Percentiles rank a stretch among this genome's conserved stretches.
Evolutionary conservation across 2,888 invertebrate species (phyloP).

Genomic region (Spodoptera littoralis): DNA sequence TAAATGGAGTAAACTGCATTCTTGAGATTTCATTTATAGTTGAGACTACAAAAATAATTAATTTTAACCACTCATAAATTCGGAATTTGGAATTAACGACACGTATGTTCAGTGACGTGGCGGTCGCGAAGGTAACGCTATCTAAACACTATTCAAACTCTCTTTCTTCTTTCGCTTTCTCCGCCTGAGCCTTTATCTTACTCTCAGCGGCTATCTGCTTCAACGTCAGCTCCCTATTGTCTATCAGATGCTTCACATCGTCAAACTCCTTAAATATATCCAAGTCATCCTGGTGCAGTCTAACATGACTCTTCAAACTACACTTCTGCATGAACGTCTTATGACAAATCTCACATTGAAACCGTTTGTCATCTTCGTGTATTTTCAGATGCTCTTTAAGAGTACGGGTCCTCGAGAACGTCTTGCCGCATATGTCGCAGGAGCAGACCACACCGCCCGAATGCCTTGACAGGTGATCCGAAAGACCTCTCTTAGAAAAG

Average conservation of each 20-base stretch:
- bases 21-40: too few relatives aligned
- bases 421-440: slow-evolving; percentile 80
- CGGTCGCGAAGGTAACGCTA: neutral
- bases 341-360: slow-evolving; percentile 81
- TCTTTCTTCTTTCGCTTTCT: slow-evolving; percentile 64
- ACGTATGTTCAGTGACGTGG: too few relatives aligned
- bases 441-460: slow-evolving; percentile 72
- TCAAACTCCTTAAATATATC: slow-evolving; percentile 86
- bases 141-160: slow-evolving; percentile 57
- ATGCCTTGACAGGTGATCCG: slow-evolving; percentile 78
- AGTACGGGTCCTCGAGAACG: slow-evolving; percentile 73
- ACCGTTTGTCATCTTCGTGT: slow-evolving; percentile 78
- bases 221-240: slow-evolving; percentile 81
- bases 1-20: too few relatives aligned
- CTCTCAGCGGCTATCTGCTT: slow-evolving; percentile 83
- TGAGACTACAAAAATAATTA: too few relatives aligned
- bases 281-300: slow-evolving; percentile 82
- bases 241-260: slow-evolving; percentile 84
- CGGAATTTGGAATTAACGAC: too few relatives aligned
- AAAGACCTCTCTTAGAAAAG: slow-evolving; percentile 81
- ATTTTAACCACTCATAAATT: too few relatives aligned
- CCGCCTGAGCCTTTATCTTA: slow-evolving; percentile 71
- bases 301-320: slow-evolving; percentile 80
- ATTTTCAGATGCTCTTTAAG: slow-evolving; percentile 78
- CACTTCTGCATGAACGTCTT: slow-evolving; percentile 83